Evolutionary conservation across 2,888 invertebrate species (phyloP).

Genomic region (Laspeyria flexula): DNA sequence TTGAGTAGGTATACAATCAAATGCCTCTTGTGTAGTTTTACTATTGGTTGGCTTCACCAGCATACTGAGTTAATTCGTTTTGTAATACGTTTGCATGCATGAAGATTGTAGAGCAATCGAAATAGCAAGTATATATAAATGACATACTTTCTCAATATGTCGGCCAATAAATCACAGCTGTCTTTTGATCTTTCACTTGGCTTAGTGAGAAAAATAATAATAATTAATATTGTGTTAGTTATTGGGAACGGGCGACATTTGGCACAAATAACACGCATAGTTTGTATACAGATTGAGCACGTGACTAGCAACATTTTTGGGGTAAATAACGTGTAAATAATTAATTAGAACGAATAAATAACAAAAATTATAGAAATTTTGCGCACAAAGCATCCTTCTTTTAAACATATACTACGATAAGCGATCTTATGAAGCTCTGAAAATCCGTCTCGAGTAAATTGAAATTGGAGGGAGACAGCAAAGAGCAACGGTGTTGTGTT

Average conservation of each 20-base stretch:
- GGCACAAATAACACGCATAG: neutral
- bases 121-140: neutral
- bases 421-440: conserved; percentile 80
- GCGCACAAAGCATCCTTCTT: conserved; percentile 14
- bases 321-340: neutral
- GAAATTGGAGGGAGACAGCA: conserved; percentile 81
- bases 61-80: too few relatives aligned
- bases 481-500: conserved; percentile 39
- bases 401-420: conserved; percentile 40
- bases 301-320: neutral
- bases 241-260: neutral
- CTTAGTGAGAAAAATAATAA: neutral
- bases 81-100: too few relatives aligned
- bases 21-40: too few relatives aligned
- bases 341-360: too few relatives aligned
- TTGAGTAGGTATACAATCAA: too few relatives aligned
- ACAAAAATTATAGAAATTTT: too few relatives aligned
- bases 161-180: neutral
- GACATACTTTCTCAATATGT: neutral
- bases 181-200: neutral
- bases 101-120: too few relatives aligned
- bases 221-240: neutral
- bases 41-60: too few relatives aligned
- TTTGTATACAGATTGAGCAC: neutral
- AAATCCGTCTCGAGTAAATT: conserved; percentile 86